A percentile compares a stretch with the other conserved stretches of the same genome.
Evolutionary conservation across 2,113 vertebrate genomes (phyloP).

Genomic region (Amphiprion percula): DNA sequence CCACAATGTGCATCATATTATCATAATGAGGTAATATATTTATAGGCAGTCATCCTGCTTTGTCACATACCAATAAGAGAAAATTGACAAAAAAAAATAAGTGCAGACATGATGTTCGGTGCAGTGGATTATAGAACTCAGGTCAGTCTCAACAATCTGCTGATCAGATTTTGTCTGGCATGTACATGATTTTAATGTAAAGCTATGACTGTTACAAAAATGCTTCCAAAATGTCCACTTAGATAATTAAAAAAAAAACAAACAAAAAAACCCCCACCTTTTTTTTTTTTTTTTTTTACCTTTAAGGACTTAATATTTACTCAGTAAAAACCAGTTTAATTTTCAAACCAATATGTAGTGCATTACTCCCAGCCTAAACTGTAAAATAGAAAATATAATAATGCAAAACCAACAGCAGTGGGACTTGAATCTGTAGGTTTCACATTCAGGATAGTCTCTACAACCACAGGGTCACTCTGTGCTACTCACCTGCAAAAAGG

Average conservation of each 20-base stretch:
- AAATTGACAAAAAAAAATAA: neutral
- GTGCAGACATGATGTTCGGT: neutral
- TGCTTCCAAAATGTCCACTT: neutral
- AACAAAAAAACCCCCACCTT: neutral
- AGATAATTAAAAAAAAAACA: no score
- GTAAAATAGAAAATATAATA: neutral
- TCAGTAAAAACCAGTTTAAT: neutral
- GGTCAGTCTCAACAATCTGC: neutral
- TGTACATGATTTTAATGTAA: neutral
- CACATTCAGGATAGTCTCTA: neutral
- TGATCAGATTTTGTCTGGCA: neutral
- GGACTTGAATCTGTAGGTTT: neutral
- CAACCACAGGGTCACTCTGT: neutral
- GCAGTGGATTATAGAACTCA: neutral
- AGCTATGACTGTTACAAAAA: neutral
- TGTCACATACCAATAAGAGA: neutral
- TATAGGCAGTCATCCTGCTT: neutral
- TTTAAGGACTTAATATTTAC: neutral
- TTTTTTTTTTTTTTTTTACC: neutral
- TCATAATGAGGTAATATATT: neutral
- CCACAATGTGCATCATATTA: neutral
- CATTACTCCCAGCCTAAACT: neutral
- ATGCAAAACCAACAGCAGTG: neutral
- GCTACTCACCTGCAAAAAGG: slow-evolving; percentile 89
- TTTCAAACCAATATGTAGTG: no score